Percentiles rank a stretch among this genome's conserved stretches.
Evolutionary conservation across 1,140 invertebrate genomes (phyloP).

Genomic region (Drosophila malerkotliana): DNA sequence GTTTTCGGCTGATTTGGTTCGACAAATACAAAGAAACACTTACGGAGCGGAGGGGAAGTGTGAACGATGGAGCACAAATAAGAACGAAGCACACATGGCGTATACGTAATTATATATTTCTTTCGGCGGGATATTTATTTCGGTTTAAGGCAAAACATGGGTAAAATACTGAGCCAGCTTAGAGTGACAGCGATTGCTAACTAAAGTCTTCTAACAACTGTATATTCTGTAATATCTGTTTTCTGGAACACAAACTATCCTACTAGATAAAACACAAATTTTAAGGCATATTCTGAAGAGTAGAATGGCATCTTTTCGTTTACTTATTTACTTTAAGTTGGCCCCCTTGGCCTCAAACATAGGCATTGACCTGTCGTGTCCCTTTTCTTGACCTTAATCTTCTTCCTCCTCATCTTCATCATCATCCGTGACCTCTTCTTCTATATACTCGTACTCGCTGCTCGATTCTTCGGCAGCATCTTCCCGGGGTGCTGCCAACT

Average conservation of each 20-base stretch:
- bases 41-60: slow-evolving; percentile 75
- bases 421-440: slow-evolving; percentile 58
- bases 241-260: too few species aligned
- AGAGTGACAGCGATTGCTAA: slow-evolving; percentile 45
- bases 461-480: slow-evolving; percentile 28
- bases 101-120: slow-evolving; percentile 42
- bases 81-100: slow-evolving; percentile 65
- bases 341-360: neutral
- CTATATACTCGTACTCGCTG: slow-evolving; percentile 56
- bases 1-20: slow-evolving; percentile 21
- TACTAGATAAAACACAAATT: too few species aligned
- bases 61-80: slow-evolving; percentile 80
- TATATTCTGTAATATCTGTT: too few species aligned
- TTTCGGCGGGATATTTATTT: slow-evolving; percentile 36
- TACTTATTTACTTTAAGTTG: neutral
- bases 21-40: slow-evolving; percentile 51
- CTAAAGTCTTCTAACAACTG: neutral
- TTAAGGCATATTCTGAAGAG: too few species aligned
- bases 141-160: slow-evolving; percentile 34
- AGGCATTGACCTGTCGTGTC: neutral
- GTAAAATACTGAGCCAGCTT: slow-evolving; percentile 51
- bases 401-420: slow-evolving; percentile 44
- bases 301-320: too few species aligned
- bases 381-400: neutral
- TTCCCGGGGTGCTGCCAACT: neutral